Percentiles rank a stretch among this genome's conserved stretches.
Conservation (phyloP, 2,797 vertebrate species). For the Pogoniulus pusillus region DNA sequence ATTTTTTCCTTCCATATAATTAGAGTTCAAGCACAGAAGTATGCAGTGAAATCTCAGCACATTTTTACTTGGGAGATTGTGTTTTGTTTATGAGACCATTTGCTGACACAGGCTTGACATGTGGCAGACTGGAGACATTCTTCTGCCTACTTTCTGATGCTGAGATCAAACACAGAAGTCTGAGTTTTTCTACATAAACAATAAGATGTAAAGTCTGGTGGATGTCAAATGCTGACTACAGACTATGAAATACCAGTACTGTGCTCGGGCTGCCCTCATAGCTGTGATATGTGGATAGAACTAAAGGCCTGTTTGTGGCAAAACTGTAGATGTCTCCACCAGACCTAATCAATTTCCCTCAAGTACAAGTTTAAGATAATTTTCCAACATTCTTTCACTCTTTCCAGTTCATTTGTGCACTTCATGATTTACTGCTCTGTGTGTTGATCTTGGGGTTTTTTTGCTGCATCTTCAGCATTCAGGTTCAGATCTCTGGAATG, state of each 20-base stretch:
- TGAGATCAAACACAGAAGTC: not conserved
- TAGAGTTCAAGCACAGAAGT: constrained; percentile 29
- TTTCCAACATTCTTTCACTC: not conserved
- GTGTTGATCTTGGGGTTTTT: not conserved
- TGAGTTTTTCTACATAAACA: not conserved
- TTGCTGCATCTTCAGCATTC: not conserved
- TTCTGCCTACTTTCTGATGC: not conserved
- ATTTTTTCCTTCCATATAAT: constrained; percentile 14
- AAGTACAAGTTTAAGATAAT: not conserved
- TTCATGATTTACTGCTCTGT: not conserved
- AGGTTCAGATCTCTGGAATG: no score
- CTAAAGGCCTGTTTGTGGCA: rapidly evolving
- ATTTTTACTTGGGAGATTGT: constrained; percentile 38
- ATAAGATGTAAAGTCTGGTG: not conserved
- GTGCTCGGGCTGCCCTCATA: not conserved
- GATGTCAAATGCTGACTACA: not conserved
- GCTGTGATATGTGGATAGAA: not conserved
- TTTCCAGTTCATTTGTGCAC: not conserved
- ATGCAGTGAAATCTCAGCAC: constrained; percentile 60
- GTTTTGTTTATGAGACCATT: constrained; percentile 24
- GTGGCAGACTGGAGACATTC: constrained; percentile 41
- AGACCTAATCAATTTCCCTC: not conserved
- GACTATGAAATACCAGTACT: not conserved
- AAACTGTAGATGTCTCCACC: not conserved
- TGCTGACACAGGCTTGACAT: constrained; percentile 55